A percentile compares a stretch with the other conserved stretches of the same genome.
phyloP scores from a whole-genome alignment of 2,113 vertebrate genomes.

The Cottus gobio region DNA sequence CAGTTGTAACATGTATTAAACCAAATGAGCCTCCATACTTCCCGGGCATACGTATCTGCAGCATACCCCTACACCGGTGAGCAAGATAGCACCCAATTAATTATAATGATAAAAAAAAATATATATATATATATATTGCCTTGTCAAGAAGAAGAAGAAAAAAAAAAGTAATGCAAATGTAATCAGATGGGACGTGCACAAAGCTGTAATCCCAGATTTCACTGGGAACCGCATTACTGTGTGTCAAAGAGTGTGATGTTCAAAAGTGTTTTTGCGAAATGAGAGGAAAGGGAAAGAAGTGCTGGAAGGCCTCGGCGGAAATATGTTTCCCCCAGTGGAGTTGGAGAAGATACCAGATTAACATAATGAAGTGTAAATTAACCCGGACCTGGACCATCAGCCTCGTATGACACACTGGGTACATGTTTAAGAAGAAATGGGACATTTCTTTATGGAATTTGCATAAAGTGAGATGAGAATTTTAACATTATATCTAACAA shows the following conservation, averaged over 20 bases:
- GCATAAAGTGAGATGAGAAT: neutral
- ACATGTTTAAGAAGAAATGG: neutral
- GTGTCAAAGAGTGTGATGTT: constrained; percentile 27
- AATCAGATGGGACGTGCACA: constrained; percentile 34
- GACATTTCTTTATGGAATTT: too few species aligned
- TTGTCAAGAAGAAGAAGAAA: constrained; percentile 25
- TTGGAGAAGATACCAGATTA: constrained; percentile 22
- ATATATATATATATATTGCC: too few species aligned
- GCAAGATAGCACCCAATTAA: constrained; percentile 52
- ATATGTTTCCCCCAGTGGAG: constrained; percentile 18
- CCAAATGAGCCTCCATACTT: constrained; percentile 21
- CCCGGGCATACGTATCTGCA: constrained; percentile 20
- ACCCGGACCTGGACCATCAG: constrained; percentile 4
- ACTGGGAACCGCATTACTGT: neutral
- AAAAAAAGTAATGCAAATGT: constrained; percentile 28
- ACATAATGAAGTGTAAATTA: constrained; percentile 34
- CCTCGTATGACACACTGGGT: neutral
- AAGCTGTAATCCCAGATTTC: constrained; percentile 44
- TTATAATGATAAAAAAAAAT: constrained; percentile 51
- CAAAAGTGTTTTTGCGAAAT: constrained; percentile 30
- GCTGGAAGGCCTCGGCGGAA: neutral
- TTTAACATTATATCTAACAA: neutral
- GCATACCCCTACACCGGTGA: constrained; percentile 15
- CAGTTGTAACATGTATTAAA: constrained; percentile 49
- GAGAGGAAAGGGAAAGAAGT: constrained; percentile 13